These are phyloP conservation scores for Lepisosteus osseus DNA, from an alignment of 2,113 vertebrate genomes.

Conservation along the genomic window DNA sequence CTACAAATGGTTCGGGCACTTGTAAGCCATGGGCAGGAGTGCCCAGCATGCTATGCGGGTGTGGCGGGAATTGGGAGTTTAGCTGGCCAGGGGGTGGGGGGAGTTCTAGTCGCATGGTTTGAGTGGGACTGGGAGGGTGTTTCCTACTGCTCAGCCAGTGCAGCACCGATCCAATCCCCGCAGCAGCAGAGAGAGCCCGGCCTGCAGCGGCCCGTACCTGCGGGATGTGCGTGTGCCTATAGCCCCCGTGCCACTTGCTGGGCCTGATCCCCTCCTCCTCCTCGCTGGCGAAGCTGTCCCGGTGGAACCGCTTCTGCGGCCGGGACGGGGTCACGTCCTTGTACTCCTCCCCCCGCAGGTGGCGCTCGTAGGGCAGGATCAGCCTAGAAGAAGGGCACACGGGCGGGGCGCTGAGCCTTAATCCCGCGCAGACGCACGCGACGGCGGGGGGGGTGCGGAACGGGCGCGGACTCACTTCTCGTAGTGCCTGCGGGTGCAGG, in stretches of 20 bases:
- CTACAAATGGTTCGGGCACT: too few relatives aligned
- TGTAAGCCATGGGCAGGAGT: too few relatives aligned
- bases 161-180: too few relatives aligned
- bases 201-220: conserved; percentile 39
- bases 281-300: conserved; percentile 11
- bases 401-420: neutral
- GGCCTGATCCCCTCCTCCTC: conserved; percentile 32
- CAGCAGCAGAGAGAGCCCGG: too few relatives aligned
- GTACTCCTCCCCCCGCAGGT: conserved; percentile 48
- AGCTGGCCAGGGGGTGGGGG: too few relatives aligned
- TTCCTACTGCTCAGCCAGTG: too few relatives aligned
- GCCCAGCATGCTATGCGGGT: too few relatives aligned
- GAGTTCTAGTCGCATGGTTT: too few relatives aligned
- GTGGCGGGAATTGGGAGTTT: too few relatives aligned
- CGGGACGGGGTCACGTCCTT: conserved; percentile 33
- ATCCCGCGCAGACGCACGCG: neutral
- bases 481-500: conserved; percentile 73
- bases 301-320: conserved; percentile 39
- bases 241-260: conserved; percentile 33
- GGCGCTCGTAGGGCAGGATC: conserved; percentile 62
- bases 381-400: conserved; percentile 41
- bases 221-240: conserved; percentile 18
- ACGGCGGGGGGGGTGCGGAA: neutral
- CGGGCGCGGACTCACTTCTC: conserved; percentile 58
- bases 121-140: too few relatives aligned